Conservation (phyloP, 2,888 invertebrate species). For the Linyphia triangularis region DNA sequence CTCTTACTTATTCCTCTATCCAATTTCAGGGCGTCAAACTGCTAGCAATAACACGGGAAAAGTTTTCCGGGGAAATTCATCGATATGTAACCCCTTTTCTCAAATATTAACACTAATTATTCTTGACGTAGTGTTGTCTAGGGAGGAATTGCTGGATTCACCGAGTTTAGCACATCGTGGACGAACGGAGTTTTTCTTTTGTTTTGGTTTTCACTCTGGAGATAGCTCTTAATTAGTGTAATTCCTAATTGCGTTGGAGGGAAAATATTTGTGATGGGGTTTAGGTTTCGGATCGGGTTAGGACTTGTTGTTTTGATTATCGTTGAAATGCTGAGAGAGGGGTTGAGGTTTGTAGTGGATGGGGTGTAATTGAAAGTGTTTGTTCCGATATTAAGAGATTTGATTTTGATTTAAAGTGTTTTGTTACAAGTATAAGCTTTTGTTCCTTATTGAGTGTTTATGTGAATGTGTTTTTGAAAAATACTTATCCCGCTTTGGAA, state of each 20-base stretch:
- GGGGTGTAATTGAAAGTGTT: not conserved
- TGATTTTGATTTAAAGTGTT: not conserved
- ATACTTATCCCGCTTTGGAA: too few relatives aligned
- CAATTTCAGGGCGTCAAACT: not conserved
- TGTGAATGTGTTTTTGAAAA: too few relatives aligned
- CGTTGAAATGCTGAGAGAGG: not conserved
- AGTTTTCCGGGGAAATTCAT: conserved; percentile 28
- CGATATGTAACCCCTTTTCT: not conserved
- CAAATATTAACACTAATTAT: conserved; percentile 41
- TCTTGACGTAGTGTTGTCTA: not conserved
- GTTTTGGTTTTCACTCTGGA: conserved; percentile 23
- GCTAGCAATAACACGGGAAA: not conserved
- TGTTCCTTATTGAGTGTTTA: too few relatives aligned
- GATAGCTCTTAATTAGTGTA: conserved; percentile 37
- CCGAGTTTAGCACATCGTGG: not conserved
- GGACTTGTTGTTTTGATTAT: conserved; percentile 8
- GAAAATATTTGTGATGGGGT: conserved; percentile 35
- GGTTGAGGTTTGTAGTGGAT: not conserved
- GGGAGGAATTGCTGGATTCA: not conserved
- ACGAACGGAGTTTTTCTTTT: not conserved
- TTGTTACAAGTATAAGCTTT: too few relatives aligned
- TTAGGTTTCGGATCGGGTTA: not conserved
- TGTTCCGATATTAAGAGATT: too few relatives aligned
- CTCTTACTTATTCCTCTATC: not conserved
- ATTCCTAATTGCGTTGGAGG: conserved; percentile 44